Base-by-base conservation (phyloP, 2,888 invertebrate species). In the Tachina lurida region DNA sequence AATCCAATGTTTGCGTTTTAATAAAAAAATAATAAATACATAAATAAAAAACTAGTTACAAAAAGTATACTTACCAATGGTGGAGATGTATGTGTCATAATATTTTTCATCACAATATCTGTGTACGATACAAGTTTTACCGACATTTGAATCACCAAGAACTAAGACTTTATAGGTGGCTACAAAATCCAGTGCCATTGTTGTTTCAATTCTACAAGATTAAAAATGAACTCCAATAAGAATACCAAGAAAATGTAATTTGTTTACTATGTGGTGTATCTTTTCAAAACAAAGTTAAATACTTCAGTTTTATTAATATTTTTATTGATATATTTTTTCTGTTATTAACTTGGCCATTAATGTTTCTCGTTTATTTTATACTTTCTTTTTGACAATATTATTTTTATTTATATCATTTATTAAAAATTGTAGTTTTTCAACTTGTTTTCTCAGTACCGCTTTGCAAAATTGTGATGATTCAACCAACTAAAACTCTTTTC, bases 71-170 rank as follows among this genome's bases (percentile, higher is more conserved):
- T 95, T 93, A 97, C 97, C 97, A 94, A 97, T 97, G 88, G 97
- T 97, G 67, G 97, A 97, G 93, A 97, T 97, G 93, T 97, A 97
- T 88, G 97, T 97, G 92, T 97, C 97, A 93, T 97, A 97, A 93
- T 97, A 97, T 90, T 96, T 95, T 93, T 97, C 97, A 92, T 97
- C 97, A 92, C 97, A 97, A 91, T 97, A 97, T 93, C 97, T 95
- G 93, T 97, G 97, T 90, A 97, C 97, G 89, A 97, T 96, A 93
- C 97, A 97, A 84, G 97, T 97, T 94, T 97, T 97, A 19, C 97
- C 97, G 87, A 97, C 97, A 94, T 97, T 97, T 75, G 97, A 97
- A 94, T 97, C 97, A 81, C 97, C 97, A 91, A 97, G 94, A 90
- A 97, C 97, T 90, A 97, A 94, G 88, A 97, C 95, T 94, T 97